Evolutionary conservation across 1,140 invertebrate genomes (phyloP), one percentile per base, ranked within the genome.

Genomic region (Trichonephila clavata): DNA sequence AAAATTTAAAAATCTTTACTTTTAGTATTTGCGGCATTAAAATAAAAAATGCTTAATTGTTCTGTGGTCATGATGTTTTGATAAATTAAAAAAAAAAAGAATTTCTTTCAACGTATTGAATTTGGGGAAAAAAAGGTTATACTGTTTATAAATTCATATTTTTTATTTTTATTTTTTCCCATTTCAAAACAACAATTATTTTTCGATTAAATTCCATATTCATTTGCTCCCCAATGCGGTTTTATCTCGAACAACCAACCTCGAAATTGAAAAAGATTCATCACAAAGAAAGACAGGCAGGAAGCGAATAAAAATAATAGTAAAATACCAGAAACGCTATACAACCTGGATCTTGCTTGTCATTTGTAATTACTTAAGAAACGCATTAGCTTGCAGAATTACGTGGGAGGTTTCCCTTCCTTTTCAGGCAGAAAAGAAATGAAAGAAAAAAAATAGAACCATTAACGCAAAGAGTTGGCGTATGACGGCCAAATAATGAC

Each of bases 341-440:
- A 90, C 43, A 71, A 60, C 57, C 57, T 83, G 21, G 8, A 27
- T 32, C 57, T 91, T 18, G 14, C 59, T 57, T 59, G 89, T 91
- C 89, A 59, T 83, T 63, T 63, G 89, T 83, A 91, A 63, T 91
- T 57, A 57, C 68, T 91, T 91, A 91, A 91, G 60, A 91, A 83
- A 77, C 27, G 43, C 59, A 83, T 24, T 27, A 59, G 59, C n/a
- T n/a, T n/a, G 32, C 14, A 50, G 57, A 14, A 59, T 59, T 20
- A 63, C 32, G 63, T 68, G 81, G 90, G 81, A 24, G 81, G 60
- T 92, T 68, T 80, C 77, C 50, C 43, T 60, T 18, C 71, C 27
- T 16, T 63, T 63, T 21, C 14, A 14, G 16, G 27, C n/a, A 77
- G 18, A 77, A 18, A 18, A 77, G 18, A 24, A 24, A 2, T 20